Base-by-base conservation (phyloP, 2,113 vertebrate genomes). In the Nycticryphes semicollaris region DNA sequence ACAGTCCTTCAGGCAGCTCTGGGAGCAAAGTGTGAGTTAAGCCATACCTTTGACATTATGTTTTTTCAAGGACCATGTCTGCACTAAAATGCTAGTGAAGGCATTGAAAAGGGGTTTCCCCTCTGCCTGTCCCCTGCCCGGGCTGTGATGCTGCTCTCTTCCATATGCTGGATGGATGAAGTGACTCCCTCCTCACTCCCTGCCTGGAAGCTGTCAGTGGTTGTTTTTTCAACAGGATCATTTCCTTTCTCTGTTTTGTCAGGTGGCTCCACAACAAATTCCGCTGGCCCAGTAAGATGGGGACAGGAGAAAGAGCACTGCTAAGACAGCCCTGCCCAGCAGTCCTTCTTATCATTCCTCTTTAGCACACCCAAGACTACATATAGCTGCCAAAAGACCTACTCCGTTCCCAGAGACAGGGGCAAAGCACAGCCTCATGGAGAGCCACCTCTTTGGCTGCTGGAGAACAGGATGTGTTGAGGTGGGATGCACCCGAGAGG, bases 371-470 rank as follows among this genome's bases (percentile, higher is more conserved):
- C 27, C 1, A 7, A 62, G 15, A n/a, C 53, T 22, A 22, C 23
- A 62, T 33, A 37, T 13, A 33, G 6, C 66, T 43, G 39, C 33
- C 24, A 10, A 53, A 76, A 66, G 13, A 37, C 14, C 37, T 41
- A 21, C 51, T 64, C 3, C 41, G 30, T 43, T 57, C 27, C 31
- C 5, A 4, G 9, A 3, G 4, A 18, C 27, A 10, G 27, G 21
- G 30, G 21, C 35, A 63, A 63, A 50, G 25, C 18, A 27, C 12
- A 16, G 10, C n/a, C 41, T 70, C 25, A 12, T 0, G 5, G 25
- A 19, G 39, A 70, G 59, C 8, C 6, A 3, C 25, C 5, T 3
- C 72, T 41, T 25, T 0, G 3, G 20, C 24, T 5, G 5, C 48
- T n/a, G 72, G 30, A 31, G 47, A 39, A 12, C 0, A 5, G 16